A percentile compares a stretch with the other conserved stretches of the same genome.
phyloP scores from a whole-genome alignment of 2,888 invertebrate genomes.

The Agriotes lineatus region DNA sequence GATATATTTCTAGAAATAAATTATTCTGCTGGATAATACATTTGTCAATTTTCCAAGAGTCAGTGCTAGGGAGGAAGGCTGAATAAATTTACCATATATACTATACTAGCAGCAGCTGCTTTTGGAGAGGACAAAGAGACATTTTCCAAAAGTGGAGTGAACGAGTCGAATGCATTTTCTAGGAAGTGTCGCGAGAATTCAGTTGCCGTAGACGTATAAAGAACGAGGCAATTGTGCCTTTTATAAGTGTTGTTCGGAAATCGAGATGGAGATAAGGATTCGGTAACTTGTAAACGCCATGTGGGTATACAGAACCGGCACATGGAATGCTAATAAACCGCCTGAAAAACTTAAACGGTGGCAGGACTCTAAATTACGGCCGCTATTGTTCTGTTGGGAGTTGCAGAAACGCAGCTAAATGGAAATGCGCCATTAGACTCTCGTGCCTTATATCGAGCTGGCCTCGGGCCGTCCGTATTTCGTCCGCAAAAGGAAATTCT shows the following conservation, averaged over 20 bases:
- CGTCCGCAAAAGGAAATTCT: slow-evolving; percentile 34
- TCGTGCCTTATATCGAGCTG: slow-evolving; percentile 40
- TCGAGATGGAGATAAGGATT: slow-evolving; percentile 45
- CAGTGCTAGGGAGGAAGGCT: not conserved
- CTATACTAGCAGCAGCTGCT: too few relatives aligned
- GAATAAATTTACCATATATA: slow-evolving; percentile 3
- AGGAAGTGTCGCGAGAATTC: slow-evolving; percentile 31
- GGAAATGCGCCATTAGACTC: slow-evolving; percentile 39
- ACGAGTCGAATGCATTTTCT: slow-evolving; percentile 19
- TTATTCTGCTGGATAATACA: too few relatives aligned
- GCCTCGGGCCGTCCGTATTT: slow-evolving; percentile 34
- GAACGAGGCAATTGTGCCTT: slow-evolving; percentile 44
- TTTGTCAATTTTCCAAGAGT: too few relatives aligned
- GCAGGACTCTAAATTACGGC: slow-evolving; percentile 46
- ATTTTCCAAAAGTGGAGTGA: slow-evolving; percentile 26
- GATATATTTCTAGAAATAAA: too few relatives aligned
- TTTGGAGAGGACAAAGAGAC: not conserved
- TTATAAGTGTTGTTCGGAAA: slow-evolving; percentile 38
- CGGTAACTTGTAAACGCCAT: slow-evolving; percentile 46
- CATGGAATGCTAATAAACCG: slow-evolving; percentile 48
- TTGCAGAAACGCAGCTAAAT: slow-evolving; percentile 35
- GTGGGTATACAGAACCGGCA: slow-evolving; percentile 40
- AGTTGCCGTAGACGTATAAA: slow-evolving; percentile 36
- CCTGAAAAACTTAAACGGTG: slow-evolving; percentile 47
- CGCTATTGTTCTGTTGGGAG: slow-evolving; percentile 45